A percentile compares a stretch with the other conserved stretches of the same genome.
These are phyloP conservation scores for Melospiza melodia DNA, from an alignment of 2,113 vertebrate species.

Conservation along the genomic window DNA sequence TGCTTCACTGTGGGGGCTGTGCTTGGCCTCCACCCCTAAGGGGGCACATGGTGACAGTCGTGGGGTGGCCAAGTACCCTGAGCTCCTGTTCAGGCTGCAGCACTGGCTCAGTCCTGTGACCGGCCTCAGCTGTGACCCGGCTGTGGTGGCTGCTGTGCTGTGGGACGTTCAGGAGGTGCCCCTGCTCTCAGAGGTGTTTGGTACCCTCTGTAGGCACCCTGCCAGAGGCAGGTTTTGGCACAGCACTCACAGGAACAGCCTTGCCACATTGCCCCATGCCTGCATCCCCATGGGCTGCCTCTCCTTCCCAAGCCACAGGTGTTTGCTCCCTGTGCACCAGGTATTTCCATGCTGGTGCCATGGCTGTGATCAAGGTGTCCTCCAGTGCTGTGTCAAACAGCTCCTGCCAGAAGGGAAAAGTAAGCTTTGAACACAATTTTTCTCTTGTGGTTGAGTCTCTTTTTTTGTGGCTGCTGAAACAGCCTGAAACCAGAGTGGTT, in stretches of 20 bases:
- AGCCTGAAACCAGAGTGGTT: neutral
- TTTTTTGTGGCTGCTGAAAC: neutral
- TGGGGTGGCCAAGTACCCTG: fast-evolving
- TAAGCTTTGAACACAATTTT: neutral
- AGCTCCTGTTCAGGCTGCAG: neutral
- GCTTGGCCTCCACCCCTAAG: neutral
- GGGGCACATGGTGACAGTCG: neutral
- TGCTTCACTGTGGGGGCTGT: fast-evolving
- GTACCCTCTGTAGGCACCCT: neutral
- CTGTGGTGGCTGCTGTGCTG: fast-evolving
- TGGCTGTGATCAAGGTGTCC: neutral
- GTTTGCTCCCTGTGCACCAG: neutral
- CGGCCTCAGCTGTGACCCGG: fast-evolving
- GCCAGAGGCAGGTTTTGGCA: neutral
- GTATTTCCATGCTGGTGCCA: neutral
- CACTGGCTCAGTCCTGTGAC: neutral
- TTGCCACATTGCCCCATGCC: fast-evolving
- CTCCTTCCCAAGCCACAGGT: neutral
- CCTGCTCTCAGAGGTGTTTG: neutral
- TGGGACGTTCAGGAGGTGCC: neutral
- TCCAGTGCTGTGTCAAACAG: fast-evolving
- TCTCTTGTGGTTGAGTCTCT: neutral
- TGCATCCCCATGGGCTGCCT: fast-evolving
- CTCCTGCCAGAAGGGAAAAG: neutral
- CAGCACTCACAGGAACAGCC: neutral